Evolutionary conservation across 1,140 invertebrate species (phyloP).

Genomic region (Calosoma granatense): DNA sequence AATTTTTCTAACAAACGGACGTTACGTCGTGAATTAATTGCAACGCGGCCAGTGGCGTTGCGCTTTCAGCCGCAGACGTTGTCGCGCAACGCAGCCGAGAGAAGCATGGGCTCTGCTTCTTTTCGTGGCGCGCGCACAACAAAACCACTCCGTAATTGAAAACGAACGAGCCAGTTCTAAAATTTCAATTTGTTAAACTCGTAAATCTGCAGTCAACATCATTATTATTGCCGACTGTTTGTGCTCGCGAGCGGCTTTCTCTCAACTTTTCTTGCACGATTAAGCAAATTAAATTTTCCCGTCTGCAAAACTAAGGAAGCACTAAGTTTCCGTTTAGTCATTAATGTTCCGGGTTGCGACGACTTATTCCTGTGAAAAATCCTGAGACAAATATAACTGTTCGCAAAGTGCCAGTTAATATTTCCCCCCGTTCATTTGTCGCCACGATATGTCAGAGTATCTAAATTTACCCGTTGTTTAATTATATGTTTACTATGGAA

Average conservation of each 20-base stretch:
- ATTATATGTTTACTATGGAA: too few species aligned
- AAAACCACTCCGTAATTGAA: slow-evolving; percentile 18
- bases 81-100: neutral
- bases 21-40: neutral
- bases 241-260: neutral
- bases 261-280: slow-evolving; percentile 14
- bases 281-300: slow-evolving; percentile 18
- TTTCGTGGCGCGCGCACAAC: too few species aligned
- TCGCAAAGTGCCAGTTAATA: too few species aligned
- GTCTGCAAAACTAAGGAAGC: neutral
- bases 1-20: neutral
- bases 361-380: neutral
- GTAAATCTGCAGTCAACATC: slow-evolving; percentile 17
- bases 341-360: neutral
- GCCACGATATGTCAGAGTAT: neutral
- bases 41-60: neutral
- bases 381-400: too few species aligned
- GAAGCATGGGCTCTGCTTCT: too few species aligned
- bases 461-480: too few species aligned
- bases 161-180: slow-evolving; percentile 15
- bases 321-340: neutral
- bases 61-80: neutral
- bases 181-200: slow-evolving; percentile 19
- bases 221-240: slow-evolving; percentile 9
- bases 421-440: neutral